Evolutionary conservation across 2,888 invertebrate genomes (phyloP).

Genomic region (Selenia dentaria): DNA sequence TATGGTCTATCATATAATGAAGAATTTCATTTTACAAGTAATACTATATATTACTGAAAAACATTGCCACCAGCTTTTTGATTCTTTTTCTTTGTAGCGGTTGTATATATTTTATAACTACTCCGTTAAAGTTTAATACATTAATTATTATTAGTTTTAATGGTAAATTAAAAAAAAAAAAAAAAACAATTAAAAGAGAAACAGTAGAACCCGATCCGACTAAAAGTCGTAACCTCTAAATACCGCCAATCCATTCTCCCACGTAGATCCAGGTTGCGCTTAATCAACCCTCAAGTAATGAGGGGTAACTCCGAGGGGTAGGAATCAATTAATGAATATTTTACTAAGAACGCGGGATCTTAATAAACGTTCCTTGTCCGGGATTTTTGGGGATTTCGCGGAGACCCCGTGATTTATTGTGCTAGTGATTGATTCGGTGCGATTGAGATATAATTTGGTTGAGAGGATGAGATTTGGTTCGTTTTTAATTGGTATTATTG

Average conservation of each 20-base stretch:
- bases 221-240: conserved; percentile 26
- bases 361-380: conserved; percentile 77
- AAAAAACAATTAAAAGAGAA: too few relatives aligned
- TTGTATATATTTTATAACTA: too few relatives aligned
- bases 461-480: conserved; percentile 24
- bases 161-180: too few relatives aligned
- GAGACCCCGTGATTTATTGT: conserved; percentile 61
- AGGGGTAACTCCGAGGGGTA: conserved; percentile 70
- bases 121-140: too few relatives aligned
- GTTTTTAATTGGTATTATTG: conserved; percentile 12
- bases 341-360: conserved; percentile 64
- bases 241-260: conserved; percentile 49
- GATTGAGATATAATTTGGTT: conserved; percentile 58
- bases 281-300: conserved; percentile 79
- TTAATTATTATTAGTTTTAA: too few relatives aligned
- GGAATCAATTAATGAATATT: conserved; percentile 83
- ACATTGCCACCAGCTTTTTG: too few relatives aligned
- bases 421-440: conserved; percentile 65
- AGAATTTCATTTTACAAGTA: too few relatives aligned
- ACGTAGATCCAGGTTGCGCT: conserved; percentile 71
- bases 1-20: too few relatives aligned
- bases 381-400: conserved; percentile 71
- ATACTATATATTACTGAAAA: too few relatives aligned
- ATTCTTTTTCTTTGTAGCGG: too few relatives aligned
- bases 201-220: background rate